Evolutionary conservation across 2,113 vertebrate species (phyloP), one percentile per base, ranked within the genome.

Genomic region (Rattus norvegicus): DNA sequence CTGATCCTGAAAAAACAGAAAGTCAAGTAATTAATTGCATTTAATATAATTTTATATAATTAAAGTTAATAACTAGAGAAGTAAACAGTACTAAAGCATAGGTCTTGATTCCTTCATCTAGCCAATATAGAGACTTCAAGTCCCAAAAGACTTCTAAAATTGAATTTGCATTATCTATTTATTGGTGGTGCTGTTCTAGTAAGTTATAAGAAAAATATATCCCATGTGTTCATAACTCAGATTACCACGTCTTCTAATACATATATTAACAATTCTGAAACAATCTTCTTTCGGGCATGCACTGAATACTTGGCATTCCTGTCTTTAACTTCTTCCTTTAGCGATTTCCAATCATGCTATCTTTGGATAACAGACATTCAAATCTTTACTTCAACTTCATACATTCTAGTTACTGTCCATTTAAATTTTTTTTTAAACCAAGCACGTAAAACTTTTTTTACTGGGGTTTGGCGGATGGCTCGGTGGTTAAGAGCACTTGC

Each of bases 1-100:
- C 8, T 72, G 49, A 52, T 77, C 43, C 52, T 92, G 43, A 86
- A 85, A 84, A 86, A 73, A 79, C 24, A 28, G 14, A 90, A 80
- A 73, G 12, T 80, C 61, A 90, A 92, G 39, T 49, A 79, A 80
- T 54, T 28, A 80, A 67, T 36, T 43, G 22, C 1, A 2, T 80
- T 80, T 39, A 85, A 49, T 59, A 54, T 39, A 67, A 81, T 65
- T 88, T 81, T 73, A 70, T 10, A 61, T 81, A 89, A 70, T 67
- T 65, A 91, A 84, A 79, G 81, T 73, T 56, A 94, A 54, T 85
- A 92, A 92, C 12, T 85, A 85, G 92, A 95, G 95, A 92, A 86
- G 87, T 56, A 28, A 86, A 89, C 80, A 92, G 12, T 87, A 94
- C 13, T 59, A 92, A 85, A 28, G 59, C 14, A n/a, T 19, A 91